Conservation (phyloP, 2,113 vertebrate genomes). For the Romanogobio albipinnatus region DNA sequence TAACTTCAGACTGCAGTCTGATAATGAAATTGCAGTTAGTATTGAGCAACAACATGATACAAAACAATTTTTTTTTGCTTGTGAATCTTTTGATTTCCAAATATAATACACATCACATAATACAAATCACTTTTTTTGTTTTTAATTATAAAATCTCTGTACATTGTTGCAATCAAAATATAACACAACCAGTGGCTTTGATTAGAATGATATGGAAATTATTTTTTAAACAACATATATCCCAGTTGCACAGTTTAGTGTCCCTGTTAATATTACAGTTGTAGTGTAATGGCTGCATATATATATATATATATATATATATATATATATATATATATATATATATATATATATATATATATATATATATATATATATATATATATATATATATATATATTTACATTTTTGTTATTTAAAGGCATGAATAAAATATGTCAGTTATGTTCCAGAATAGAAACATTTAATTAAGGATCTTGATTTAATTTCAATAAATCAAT, state of each 20-base stretch:
- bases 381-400: no score
- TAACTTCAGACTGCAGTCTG: neutral
- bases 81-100: neutral
- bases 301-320: no score
- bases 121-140: neutral
- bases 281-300: neutral
- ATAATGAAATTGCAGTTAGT: neutral
- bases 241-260: neutral
- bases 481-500: slow-evolving; percentile 24
- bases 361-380: no score
- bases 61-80: neutral
- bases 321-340: no score
- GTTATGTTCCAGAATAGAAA: neutral
- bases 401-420: neutral
- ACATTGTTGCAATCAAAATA: neutral
- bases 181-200: neutral
- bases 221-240: neutral
- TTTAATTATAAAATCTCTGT: neutral
- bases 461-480: slow-evolving; percentile 17
- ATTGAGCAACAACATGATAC: neutral
- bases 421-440: neutral
- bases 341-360: no score
- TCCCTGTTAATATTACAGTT: neutral
- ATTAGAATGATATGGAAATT: neutral
- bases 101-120: neutral